Evolutionary conservation across 1,140 invertebrate genomes (phyloP), one percentile per base, ranked within the genome.

Genomic region (Globodera ellingtonae): DNA sequence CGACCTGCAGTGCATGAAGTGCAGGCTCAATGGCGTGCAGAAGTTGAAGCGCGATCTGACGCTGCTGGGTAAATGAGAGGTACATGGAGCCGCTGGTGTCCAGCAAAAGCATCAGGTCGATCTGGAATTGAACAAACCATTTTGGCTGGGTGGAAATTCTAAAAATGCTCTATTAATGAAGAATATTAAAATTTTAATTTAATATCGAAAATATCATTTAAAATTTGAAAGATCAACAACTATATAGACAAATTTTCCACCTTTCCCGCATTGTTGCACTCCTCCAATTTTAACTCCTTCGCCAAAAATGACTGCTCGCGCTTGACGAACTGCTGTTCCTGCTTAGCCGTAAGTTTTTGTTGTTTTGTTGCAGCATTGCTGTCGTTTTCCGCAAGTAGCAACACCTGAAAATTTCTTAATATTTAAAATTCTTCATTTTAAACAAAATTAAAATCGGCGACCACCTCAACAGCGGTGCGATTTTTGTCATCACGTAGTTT

Each of bases 51-150:
- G 82, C 84, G 52, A 86, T 21, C 69, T 84, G 65, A 46, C 76
- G 71, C 75, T 86, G 80, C 48, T 84, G 59, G 24, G 69, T 72
- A 78, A 86, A 86, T 47, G 75, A 72, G 18, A 79, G 66, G 65
- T 59, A 82, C 35, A 86, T 75, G 15, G 84, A 86, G 10, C 86
- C 86, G 70, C 83, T 85, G 9, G 86, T 87, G 75, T 86, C 85
- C 5, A 86, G 62, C 9, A 87, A 72, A 21, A 86, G 44, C 76
- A 86, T 74, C 48, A 86, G 65, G 84, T 86, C 85, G 10, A 86
- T 65, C 81, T 86, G 10, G 35, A 81, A 75, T 35, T 35, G 35
- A 35, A 35, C 35, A 35, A 24, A 35, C 35, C 35, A 2, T 35
- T 35, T 35, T 35, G 35, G 1, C 35, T 35, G 35, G 1, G 35